Evolutionary conservation across 2,113 vertebrate genomes (phyloP), one percentile per base, ranked within the genome.

Genomic region (Nettapus auritus): DNA sequence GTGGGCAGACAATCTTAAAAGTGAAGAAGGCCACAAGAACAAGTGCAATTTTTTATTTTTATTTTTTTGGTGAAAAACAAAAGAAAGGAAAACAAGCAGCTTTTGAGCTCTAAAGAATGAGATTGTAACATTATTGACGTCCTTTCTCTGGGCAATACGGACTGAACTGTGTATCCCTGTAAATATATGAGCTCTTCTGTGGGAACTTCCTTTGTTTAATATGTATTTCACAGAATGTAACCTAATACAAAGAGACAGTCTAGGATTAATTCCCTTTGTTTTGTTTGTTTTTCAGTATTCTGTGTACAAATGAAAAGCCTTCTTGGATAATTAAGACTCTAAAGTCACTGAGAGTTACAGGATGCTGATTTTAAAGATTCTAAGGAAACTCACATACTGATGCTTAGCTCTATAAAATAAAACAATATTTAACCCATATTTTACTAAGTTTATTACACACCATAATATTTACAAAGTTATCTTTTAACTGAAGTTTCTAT

Each of bases 21-120:
- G 97, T 97, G 96, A 98, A 98, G 97, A 98, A 98, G 98, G 98
- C 98, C 98, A 98, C 98, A 98, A 98, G 98, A 98, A 98, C 98
- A 95, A 95, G 90, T 96, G 92, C 95, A 92, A 66, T 89, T 22
- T 80, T 76, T 74, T 86, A 5, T 86, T 74, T 92, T 73, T 15
- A 38, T 26, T 3, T 9, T 3, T 34, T 38, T 76, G 0, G 50
- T 83, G 76, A 86, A 74, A 90, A 82, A 67, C 42, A 80, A 89
- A 91, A 90, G 25, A 89, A 95, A 82, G 70, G 89, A 85, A 97
- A 93, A 88, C 38, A 48, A 77, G 71, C 86, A 94, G 95, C 93
- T 98, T 97, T 93, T 90, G 95, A 96, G 94, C 85, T 95, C 88
- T 71, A 57, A 90, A 81, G 79, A 97, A 95, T 93, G 94, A 95